A percentile compares a stretch with the other conserved stretches of the same genome.
Evolutionary conservation across 2,797 vertebrate genomes (phyloP).

Genomic region (Chaetophractus vellerosus): DNA sequence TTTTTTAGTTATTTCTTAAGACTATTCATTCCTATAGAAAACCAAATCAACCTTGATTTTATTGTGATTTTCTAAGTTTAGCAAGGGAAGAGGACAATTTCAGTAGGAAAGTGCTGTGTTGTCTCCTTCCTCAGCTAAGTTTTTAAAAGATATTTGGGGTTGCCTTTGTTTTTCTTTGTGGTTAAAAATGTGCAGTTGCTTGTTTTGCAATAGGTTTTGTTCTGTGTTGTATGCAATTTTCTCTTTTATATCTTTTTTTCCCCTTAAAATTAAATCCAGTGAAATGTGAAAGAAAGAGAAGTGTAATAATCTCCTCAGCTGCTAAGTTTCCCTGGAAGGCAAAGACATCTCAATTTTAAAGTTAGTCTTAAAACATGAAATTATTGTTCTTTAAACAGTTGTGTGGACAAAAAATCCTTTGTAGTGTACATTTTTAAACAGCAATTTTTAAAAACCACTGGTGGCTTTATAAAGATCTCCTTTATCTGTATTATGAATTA

Average conservation of each 20-base stretch:
- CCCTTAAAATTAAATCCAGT: constrained; percentile 84
- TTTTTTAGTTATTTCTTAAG: background rate
- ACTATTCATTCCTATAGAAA: background rate
- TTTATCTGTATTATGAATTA: constrained; percentile 78
- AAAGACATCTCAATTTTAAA: constrained; percentile 83
- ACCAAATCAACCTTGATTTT: background rate
- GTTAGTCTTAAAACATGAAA: constrained; percentile 74
- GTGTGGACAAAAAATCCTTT: constrained; percentile 71
- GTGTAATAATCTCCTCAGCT: constrained; percentile 66
- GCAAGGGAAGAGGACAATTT: background rate
- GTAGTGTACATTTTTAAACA: constrained; percentile 79
- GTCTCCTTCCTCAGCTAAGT: constrained; percentile 30
- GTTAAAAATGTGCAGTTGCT: constrained; percentile 71
- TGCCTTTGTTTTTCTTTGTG: constrained; percentile 72
- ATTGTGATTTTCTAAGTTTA: constrained; percentile 34
- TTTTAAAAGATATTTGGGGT: constrained; percentile 24
- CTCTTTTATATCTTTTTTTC: constrained; percentile 68
- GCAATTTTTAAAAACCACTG: constrained; percentile 57
- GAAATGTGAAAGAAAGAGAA: constrained; percentile 78
- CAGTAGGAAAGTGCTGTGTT: background rate
- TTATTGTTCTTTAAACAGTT: constrained; percentile 76
- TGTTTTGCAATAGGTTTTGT: constrained; percentile 79
- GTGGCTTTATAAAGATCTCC: constrained; percentile 60
- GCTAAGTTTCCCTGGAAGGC: constrained; percentile 83
- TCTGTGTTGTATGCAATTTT: constrained; percentile 76